A percentile compares a stretch with the other conserved stretches of the same genome.
Evolutionary conservation across 2,888 invertebrate genomes (phyloP).

Genomic region (Fissipunctia ypsillon): DNA sequence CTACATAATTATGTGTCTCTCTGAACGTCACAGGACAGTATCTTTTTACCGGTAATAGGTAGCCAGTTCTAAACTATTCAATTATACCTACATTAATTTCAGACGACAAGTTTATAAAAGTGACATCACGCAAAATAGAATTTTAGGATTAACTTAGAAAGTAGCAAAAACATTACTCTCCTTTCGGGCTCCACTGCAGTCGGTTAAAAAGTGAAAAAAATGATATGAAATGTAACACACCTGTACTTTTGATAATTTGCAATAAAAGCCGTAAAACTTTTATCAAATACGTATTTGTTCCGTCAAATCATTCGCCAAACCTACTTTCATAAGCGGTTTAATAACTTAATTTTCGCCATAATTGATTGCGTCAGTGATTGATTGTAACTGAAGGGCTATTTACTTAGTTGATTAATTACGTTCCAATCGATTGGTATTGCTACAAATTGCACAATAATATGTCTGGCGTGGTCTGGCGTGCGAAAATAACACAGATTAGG

Average conservation of each 20-base stretch:
- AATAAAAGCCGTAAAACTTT: conserved; percentile 5
- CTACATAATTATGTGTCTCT: too few relatives aligned
- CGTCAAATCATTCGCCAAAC: conserved; percentile 15
- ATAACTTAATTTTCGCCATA: conserved; percentile 52
- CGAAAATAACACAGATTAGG: too few relatives aligned
- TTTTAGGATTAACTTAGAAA: too few relatives aligned
- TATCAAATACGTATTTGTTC: conserved; percentile 13
- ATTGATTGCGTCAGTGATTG: conserved; percentile 60
- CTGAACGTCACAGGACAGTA: neutral
- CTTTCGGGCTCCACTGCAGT: too few relatives aligned
- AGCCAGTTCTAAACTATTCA: too few relatives aligned
- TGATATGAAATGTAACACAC: too few relatives aligned
- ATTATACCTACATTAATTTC: too few relatives aligned
- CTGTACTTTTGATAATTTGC: neutral
- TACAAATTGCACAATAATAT: conserved; percentile 36
- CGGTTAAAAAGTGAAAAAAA: too few relatives aligned
- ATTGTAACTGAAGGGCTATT: conserved; percentile 62
- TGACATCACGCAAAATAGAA: too few relatives aligned
- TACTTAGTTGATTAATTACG: conserved; percentile 61
- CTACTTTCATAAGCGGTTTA: conserved; percentile 46
- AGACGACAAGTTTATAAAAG: too few relatives aligned
- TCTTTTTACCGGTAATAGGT: neutral
- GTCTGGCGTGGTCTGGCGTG: too few relatives aligned
- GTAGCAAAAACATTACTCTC: too few relatives aligned
- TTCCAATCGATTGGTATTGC: conserved; percentile 35